These are phyloP conservation scores for Trichoplusia ni DNA, from an alignment of 1,140 invertebrate genomes.

Conservation along the genomic window DNA sequence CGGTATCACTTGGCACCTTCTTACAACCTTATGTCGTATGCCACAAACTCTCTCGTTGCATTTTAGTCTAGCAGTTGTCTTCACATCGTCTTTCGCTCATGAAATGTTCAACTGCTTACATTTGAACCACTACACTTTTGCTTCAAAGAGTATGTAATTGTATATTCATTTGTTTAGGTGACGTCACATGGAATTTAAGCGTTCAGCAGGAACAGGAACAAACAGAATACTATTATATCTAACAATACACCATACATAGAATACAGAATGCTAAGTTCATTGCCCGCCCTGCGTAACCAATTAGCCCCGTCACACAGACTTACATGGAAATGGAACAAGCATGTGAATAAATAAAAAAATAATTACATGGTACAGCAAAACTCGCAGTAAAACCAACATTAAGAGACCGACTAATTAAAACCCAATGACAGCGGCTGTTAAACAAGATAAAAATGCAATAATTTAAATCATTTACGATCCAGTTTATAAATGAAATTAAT, in stretches of 20 bases:
- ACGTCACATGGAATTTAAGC: no score
- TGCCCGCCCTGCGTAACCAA: neutral
- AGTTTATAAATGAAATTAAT: conserved; percentile 36
- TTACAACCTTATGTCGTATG: no score
- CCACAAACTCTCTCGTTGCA: no score
- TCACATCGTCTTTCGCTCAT: no score
- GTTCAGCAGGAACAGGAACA: no score
- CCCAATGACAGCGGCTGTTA: conserved; percentile 22
- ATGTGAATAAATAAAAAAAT: conserved; percentile 10
- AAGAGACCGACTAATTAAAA: conserved; percentile 36
- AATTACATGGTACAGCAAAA: conserved; percentile 11
- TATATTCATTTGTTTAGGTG: no score
- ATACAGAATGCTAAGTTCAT: no score
- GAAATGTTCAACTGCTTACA: no score
- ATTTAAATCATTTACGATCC: conserved; percentile 41
- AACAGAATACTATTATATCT: neutral
- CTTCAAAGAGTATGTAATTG: no score
- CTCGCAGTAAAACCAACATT: conserved; percentile 6
- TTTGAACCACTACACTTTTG: no score
- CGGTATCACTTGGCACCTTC: no score
- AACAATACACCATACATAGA: neutral
- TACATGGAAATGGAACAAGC: conserved; percentile 2
- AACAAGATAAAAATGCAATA: conserved; percentile 41
- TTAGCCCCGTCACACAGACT: neutral
- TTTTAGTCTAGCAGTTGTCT: no score